Conservation (phyloP, 2,888 invertebrate genomes). For the Elmis aenea region DNA sequence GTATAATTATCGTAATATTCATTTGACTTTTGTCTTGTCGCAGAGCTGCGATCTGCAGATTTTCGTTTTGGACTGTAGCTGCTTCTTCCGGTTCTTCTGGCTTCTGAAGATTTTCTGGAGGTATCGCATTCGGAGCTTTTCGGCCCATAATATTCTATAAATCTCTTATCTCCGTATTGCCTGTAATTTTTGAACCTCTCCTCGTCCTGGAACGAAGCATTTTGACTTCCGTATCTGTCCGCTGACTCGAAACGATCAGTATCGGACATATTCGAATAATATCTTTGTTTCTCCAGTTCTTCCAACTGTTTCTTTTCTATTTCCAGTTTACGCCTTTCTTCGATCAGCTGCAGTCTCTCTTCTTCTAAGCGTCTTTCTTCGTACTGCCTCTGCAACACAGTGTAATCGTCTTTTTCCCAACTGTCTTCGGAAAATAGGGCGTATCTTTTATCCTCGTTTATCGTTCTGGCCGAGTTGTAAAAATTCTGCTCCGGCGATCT, state of each 20-base stretch:
- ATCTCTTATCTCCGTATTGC: too few species aligned
- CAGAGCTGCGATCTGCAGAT: too few species aligned
- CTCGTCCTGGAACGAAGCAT: too few species aligned
- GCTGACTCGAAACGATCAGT: too few species aligned
- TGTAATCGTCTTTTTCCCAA: conserved; percentile 26
- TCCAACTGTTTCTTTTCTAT: conserved; percentile 20
- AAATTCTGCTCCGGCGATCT: background rate
- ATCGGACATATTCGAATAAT: conserved; percentile 5
- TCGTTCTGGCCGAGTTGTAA: background rate
- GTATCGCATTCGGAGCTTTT: too few species aligned
- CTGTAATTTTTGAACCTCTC: too few species aligned
- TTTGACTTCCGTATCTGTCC: too few species aligned
- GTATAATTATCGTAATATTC: too few species aligned
- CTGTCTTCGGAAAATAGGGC: conserved; percentile 20
- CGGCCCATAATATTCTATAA: too few species aligned
- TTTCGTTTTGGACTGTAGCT: too few species aligned
- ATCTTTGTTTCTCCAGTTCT: conserved; percentile 14
- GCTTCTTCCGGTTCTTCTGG: too few species aligned
- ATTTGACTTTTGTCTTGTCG: too few species aligned
- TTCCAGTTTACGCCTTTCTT: conserved; percentile 26
- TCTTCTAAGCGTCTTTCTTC: conserved; percentile 21
- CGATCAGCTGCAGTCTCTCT: conserved; percentile 21
- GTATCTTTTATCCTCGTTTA: conserved; percentile 7
- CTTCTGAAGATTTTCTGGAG: conserved; percentile 3
- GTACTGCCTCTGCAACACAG: conserved; percentile 16